These are phyloP conservation scores for Halictus ligatus DNA, from an alignment of 2,888 invertebrate species.

Conservation along the genomic window DNA sequence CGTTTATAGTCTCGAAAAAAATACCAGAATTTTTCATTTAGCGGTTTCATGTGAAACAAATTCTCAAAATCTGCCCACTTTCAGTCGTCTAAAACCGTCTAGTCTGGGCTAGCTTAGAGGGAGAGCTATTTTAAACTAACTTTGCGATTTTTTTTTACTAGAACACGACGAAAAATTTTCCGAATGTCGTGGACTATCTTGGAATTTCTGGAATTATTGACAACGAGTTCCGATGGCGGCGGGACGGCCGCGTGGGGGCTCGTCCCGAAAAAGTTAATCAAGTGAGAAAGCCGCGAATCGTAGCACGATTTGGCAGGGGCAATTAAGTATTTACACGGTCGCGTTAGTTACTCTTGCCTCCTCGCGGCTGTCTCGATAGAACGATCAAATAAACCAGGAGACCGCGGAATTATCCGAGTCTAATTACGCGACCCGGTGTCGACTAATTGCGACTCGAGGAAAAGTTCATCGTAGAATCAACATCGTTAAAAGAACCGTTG, in stretches of 20 bases:
- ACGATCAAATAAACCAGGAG: neutral
- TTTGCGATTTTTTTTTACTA: too few species aligned
- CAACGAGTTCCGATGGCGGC: neutral
- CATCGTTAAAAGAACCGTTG: slow-evolving; percentile 35
- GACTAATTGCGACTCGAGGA: slow-evolving; percentile 43
- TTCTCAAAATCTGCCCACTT: too few species aligned
- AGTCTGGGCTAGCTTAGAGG: too few species aligned
- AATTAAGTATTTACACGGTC: slow-evolving; percentile 26
- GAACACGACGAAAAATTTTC: too few species aligned
- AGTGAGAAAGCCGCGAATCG: slow-evolving; percentile 2
- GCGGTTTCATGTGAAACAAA: too few species aligned
- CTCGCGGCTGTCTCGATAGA: neutral
- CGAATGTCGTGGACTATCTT: too few species aligned
- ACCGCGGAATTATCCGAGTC: slow-evolving; percentile 8
- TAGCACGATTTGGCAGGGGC: neutral
- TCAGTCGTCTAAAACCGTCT: too few species aligned
- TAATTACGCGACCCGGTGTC: slow-evolving; percentile 30
- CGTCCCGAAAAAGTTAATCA: neutral
- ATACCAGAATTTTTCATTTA: too few species aligned
- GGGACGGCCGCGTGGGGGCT: neutral
- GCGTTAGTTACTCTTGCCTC: neutral
- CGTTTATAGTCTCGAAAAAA: too few species aligned
- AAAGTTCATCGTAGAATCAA: slow-evolving; percentile 35
- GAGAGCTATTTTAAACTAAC: too few species aligned
- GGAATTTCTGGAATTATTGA: too few species aligned